Base-by-base conservation (phyloP, 1,140 invertebrate genomes). In the Nephotettix cincticeps region DNA sequence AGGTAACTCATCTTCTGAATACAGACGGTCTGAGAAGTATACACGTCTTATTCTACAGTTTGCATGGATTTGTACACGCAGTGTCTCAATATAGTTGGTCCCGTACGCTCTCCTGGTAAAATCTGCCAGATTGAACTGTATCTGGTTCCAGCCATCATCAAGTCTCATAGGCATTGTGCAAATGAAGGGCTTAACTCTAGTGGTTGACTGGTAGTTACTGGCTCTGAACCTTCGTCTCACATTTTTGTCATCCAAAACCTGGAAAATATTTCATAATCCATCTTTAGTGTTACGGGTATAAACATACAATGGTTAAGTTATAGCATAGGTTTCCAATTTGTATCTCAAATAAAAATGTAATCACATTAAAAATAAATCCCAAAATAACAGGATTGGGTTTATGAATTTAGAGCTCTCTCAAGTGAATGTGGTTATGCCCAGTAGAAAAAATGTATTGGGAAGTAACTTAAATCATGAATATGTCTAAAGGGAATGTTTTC, bases 151-250 rank as follows among this genome's bases (percentile, higher is more conserved):
- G 14, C 97, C 97, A 80, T 99, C 96, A 80, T 99, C 97, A 68
- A 99, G 80, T 75, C 97, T 87, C 93, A 99, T 96, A 17, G 97
- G 97, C 97, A 99, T 99, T 45, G 97, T 99, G 82, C 97, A 99
- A 76, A 99, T 99, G 79, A 99, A 99, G 51, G 97, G 97, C 80
- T 99, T 98, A 0, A 99, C 96, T 80, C 97, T 86, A 47, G 97
- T 99, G 25, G 95, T 98, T 32, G 95, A 98, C 81, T 99, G 97
- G 82, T 97, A 99, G 83, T 99, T 99, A 79, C 96, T 98, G 1
- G 97, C 97, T 75, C 97, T 85, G 83, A 99, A 99, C 78, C 97
- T 85, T 79, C 97, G 84, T 71, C 96, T 85, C 4, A 99, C 94
- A 85, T 98, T 97, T 83, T 99, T 98, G 80, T 99, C 97, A 84